These are phyloP conservation scores for Xyrichtys novacula DNA, from an alignment of 2,797 vertebrate genomes.

Conservation along the genomic window DNA sequence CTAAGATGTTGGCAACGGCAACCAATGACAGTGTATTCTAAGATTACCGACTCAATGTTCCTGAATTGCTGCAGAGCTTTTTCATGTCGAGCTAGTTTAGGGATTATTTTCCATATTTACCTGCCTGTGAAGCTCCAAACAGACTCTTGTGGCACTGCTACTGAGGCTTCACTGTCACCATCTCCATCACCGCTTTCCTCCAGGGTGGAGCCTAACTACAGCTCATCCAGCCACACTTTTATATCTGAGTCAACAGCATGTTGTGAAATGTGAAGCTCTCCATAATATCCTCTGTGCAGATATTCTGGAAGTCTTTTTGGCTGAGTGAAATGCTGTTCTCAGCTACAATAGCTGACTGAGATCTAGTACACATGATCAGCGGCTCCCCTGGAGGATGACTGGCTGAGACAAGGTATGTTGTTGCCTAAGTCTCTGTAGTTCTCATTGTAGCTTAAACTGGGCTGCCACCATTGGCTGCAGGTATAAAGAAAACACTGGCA, in stretches of 20 bases:
- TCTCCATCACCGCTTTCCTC: background rate
- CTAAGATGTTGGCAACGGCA: too few relatives aligned
- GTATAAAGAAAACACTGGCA: background rate
- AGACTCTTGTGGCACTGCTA: background rate
- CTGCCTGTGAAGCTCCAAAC: background rate
- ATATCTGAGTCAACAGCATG: background rate
- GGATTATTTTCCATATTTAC: background rate
- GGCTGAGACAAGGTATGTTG: background rate
- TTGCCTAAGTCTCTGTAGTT: background rate
- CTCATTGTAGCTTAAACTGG: conserved; percentile 1
- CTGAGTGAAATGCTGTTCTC: conserved; percentile 7
- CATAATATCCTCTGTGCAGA: background rate
- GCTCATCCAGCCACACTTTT: background rate
- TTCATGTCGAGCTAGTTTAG: background rate
- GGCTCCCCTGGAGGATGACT: conserved; percentile 4
- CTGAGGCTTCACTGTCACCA: background rate
- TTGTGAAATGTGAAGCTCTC: conserved; percentile 4
- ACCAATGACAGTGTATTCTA: too few relatives aligned
- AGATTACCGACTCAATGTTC: background rate
- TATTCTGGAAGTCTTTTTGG: conserved; percentile 11
- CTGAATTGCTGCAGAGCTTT: background rate
- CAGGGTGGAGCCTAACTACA: background rate
- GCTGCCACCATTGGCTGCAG: background rate
- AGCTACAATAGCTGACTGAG: background rate
- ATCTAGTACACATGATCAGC: background rate